Percentiles rank a stretch among this genome's conserved stretches.
Conservation (phyloP, 1,140 invertebrate species). For the Megalopta genalis region DNA sequence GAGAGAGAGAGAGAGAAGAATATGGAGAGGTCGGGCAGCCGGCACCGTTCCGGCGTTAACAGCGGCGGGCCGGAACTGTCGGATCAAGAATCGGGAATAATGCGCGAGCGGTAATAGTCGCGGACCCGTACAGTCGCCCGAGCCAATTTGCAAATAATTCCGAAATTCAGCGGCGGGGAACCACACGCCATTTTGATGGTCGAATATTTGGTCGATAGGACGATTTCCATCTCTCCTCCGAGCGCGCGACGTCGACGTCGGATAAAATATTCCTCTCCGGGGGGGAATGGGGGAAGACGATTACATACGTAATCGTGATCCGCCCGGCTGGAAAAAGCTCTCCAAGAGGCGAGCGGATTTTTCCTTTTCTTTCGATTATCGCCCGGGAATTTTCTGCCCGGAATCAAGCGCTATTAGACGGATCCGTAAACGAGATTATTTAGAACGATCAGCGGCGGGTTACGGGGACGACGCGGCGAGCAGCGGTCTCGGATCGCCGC, state of each 20-base stretch:
- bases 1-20: background rate
- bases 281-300: background rate
- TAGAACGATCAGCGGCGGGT: too few relatives aligned
- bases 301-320: background rate
- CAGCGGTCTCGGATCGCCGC: too few relatives aligned
- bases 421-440: too few relatives aligned
- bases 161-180: slow-evolving; percentile 29
- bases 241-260: background rate
- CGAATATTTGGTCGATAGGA: slow-evolving; percentile 37
- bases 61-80: slow-evolving; percentile 6
- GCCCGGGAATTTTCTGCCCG: too few relatives aligned
- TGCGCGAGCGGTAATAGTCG: slow-evolving; percentile 13
- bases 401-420: too few relatives aligned
- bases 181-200: slow-evolving; percentile 26
- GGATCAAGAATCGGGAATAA: slow-evolving; percentile 39
- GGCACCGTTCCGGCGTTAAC: background rate
- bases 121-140: slow-evolving; percentile 13
- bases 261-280: slow-evolving; percentile 28
- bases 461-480: too few relatives aligned
- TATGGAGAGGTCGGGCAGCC: background rate
- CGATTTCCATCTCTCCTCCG: slow-evolving; percentile 3
- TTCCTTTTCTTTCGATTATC: too few relatives aligned
- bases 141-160: slow-evolving; percentile 42
- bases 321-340: too few relatives aligned
- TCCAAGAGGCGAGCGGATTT: too few relatives aligned